phyloP scores from a whole-genome alignment of 2,888 invertebrate genomes.

The Drosophila gaucha region DNA sequence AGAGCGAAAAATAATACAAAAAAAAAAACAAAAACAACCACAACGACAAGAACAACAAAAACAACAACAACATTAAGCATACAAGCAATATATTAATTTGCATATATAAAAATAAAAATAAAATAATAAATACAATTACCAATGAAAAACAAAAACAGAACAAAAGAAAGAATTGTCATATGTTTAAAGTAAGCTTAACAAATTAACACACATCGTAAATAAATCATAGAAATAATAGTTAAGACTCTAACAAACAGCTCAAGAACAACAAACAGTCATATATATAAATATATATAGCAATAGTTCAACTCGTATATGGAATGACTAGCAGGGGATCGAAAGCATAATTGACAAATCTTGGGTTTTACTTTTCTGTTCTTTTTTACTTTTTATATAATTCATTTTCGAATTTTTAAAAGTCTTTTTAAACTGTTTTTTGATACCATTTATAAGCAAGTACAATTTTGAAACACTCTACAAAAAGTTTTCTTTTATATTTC shows the following conservation, averaged over 20 bases:
- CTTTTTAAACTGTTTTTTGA: conserved; percentile 55
- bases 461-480: conserved; percentile 57
- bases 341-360: conserved; percentile 20
- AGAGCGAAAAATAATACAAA: conserved; percentile 23
- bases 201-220: conserved; percentile 37
- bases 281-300: conserved; percentile 44
- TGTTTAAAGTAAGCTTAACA: conserved; percentile 67
- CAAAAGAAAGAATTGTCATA: conserved; percentile 47
- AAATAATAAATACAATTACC: conserved; percentile 43
- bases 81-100: conserved; percentile 25
- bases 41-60: conserved; percentile 20
- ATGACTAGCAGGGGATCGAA: conserved; percentile 41
- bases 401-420: conserved; percentile 19
- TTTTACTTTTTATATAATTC: conserved; percentile 15
- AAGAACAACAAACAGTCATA: conserved; percentile 32
- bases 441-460: conserved; percentile 51
- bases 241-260: conserved; percentile 55
- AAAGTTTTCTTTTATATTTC: conserved; percentile 22
- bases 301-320: conserved; percentile 50
- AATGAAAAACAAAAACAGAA: conserved; percentile 34
- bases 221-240: conserved; percentile 38
- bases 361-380: conserved; percentile 20
- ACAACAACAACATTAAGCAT: conserved; percentile 29
- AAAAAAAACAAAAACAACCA: conserved; percentile 40
- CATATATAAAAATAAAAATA: conserved; percentile 18